Conservation (phyloP, 2,113 vertebrate genomes). For the Morone chrysops region DNA sequence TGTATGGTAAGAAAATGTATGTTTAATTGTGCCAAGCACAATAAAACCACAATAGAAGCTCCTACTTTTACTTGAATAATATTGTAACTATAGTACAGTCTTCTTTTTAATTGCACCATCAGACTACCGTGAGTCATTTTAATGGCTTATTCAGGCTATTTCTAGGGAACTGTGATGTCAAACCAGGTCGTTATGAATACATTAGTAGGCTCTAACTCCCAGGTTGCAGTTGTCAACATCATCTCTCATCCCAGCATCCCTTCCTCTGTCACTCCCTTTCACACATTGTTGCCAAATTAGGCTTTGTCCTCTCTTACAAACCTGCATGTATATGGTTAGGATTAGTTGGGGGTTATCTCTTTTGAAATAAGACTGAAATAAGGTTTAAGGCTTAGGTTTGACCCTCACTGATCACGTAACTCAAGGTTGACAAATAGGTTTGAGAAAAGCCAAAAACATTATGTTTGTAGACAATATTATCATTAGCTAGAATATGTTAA, state of each 20-base stretch:
- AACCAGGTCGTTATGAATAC: constrained; percentile 9
- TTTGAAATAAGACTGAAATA: constrained; percentile 65
- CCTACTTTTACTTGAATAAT: neutral
- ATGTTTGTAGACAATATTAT: neutral
- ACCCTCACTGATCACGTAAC: constrained; percentile 44
- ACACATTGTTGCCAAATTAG: neutral
- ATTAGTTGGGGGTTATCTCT: constrained; percentile 64
- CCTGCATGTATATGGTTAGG: constrained; percentile 17
- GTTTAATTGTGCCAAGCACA: too few relatives aligned
- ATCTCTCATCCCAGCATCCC: neutral
- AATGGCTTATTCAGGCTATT: neutral
- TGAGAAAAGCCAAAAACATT: neutral
- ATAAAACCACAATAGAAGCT: neutral
- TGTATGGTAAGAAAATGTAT: too few relatives aligned
- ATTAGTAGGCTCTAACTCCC: constrained; percentile 1
- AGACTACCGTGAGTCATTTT: neutral
- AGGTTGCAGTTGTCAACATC: constrained; percentile 1
- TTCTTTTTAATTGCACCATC: neutral
- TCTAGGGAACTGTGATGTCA: neutral
- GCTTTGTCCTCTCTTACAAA: constrained; percentile 11
- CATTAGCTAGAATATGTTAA: neutral
- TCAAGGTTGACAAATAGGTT: constrained; percentile 41
- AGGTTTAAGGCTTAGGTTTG: constrained; percentile 54
- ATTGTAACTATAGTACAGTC: neutral
- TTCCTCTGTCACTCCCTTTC: neutral